Base-by-base conservation (phyloP, 2,888 invertebrate species). In the Troides oblongomaculatus region DNA sequence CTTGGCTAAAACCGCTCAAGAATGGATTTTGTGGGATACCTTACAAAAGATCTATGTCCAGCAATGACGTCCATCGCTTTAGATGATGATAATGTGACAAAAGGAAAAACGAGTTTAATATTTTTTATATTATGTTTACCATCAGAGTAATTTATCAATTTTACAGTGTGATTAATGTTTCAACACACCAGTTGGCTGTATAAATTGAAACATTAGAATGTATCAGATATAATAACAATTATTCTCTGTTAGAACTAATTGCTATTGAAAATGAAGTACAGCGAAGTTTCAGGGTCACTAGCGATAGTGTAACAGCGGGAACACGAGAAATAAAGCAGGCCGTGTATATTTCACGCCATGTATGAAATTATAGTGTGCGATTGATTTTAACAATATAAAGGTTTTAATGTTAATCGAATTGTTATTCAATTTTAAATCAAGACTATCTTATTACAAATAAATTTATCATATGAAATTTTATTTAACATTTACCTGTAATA, bases 401-500 rank as follows among this genome's bases (percentile, higher is more conserved):
- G 5, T 53, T n/a, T 14, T 5, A 50, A 50, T n/a, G n/a, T 12
- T 53, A 7, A 53, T n/a, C n/a, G 53, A 53, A 53, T 18, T 53
- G n/a, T 6, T 53, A 2, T 7, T 7, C 53, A 53, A 53, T 53
- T n/a, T 0, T 18, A n/a, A 1, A n/a, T 53, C 18, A 53, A 53
- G 18, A 18, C 53, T 53, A 50, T 50, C 50, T 50, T 50, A 18
- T 53, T 53, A 53, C n/a, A n/a, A 53, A 53, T 53, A 18, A 53
- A 12, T 6, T 53, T 53, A 53, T 12, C 53, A 46, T 46, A 46
- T 12, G 12, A 46, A 10, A 12, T 3, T 46, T 14, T 14, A 2
- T n/a, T 53, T 53, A 21, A 25, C 71, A 75, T 87, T 93, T 88
- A 97, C 97, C 97, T 95, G 89, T 96, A 98, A 77, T 95, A 94